Evolutionary conservation across 2,888 invertebrate genomes (phyloP), one percentile per base, ranked within the genome.

Genomic region (Leptopilina myrica): DNA sequence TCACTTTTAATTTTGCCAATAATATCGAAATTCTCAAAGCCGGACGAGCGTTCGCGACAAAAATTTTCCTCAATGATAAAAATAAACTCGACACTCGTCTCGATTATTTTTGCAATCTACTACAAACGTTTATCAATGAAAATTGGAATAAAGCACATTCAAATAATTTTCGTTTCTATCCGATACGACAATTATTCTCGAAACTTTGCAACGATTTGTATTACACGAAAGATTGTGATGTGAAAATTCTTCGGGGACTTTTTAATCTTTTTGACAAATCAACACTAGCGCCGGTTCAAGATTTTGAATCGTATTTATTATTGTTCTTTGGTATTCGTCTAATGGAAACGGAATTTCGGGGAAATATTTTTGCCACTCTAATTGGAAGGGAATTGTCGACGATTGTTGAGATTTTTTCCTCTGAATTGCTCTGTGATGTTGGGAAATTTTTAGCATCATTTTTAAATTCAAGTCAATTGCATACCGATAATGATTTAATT

Each of bases 101-200:
- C 56, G 64, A 20, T 0, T 40, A 65, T 1, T 82, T 87, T 20
- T 40, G 65, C 3, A 49, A 76, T 0, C n/a, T 83, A 3, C 82
- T 87, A 14, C 11, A 0, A 0, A n/a, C 80, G 0, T 46, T 40
- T 0, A 20, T 89, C 6, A 77, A 7, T 15, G 64, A 7, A 5
- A 5, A 81, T 0, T 89, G 87, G 88, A 64, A 88, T 62, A 20
- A 78, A 6, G 43, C 82, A 0, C 64, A 84, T 62, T 46, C 82
- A 0, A 69, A 78, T 1, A 14, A 33, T 9, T 6, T 62, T 0
- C 59, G 26, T 15, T 81, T 76, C 12, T 83, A 76, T 33, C 85
- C 87, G 0, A 69, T 83, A 1, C 89, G 87, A 49, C 26, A 79
- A 5, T 20, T 73, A 1, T 40, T 84, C 2, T 69, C 65, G 0